Base-by-base conservation (phyloP, 2,113 vertebrate species). In the Anguilla japonica region DNA sequence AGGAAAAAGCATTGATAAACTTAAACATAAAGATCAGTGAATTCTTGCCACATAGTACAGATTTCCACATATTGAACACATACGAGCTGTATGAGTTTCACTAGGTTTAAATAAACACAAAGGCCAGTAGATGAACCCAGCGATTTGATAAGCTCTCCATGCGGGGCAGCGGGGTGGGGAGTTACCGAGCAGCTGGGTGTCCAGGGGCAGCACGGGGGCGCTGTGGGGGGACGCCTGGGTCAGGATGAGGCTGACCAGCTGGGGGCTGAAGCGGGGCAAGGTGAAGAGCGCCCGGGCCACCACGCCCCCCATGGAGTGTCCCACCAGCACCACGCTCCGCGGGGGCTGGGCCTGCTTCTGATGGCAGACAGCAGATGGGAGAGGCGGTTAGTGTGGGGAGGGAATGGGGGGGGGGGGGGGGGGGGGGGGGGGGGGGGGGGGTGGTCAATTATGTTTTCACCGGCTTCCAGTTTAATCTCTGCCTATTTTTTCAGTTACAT, bases 251-350 rank as follows among this genome's bases (percentile, higher is more conserved):
- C 94, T 98, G 90, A 99, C 96, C 86, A 99, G 94, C 1, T 94
- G 94, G 22, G 96, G 93, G 89, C 97, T 97, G 91, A 99, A 99
- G 86, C 95, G 96, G 84, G 97, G 98, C 88, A 99, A 87, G 5
- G 97, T 98, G 90, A 98, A 97, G 84, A 99, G 93, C 0, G 98
- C 98, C 89, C 98, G 96, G 83, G 98, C 98, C 90, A 99, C 95
- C 85, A 99, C 97, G 22, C 98, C 98, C n/a, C 98, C 98, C 98
- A 99, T 99, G 81, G 98, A 99, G 92, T 99, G 98, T 14, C 98
- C 98, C 11, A 99, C 96, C 41, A 99, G 94, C 20, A 96, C 95
- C 88, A 99, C 97, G 50, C 97, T 97, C 87, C 89, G 95, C 0
- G 98, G 98, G 46, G 97, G 96, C 83, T 92, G 95, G 46, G 96